A percentile compares a stretch with the other conserved stretches of the same genome.
These are phyloP conservation scores for Drosophila sp. DNA, from an alignment of 1,140 invertebrate genomes.

Conservation along the genomic window DNA sequence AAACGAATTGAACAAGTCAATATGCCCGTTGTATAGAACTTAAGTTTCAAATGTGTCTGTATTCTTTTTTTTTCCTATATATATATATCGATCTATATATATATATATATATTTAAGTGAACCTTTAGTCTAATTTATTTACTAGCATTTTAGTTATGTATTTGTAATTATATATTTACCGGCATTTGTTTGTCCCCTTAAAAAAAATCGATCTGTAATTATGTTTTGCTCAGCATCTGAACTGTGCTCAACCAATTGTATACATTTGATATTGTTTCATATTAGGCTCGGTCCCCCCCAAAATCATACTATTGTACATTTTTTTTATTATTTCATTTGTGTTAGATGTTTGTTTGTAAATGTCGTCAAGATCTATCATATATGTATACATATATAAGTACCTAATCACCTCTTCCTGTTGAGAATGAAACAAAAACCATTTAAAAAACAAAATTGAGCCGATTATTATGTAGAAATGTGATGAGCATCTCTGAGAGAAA, in stretches of 20 bases:
- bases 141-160: slow-evolving; percentile 44
- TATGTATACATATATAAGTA: slow-evolving; percentile 33
- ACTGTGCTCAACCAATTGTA: slow-evolving; percentile 57
- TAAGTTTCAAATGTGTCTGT: slow-evolving; percentile 16
- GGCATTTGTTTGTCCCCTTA: slow-evolving; percentile 26
- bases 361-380: not conserved
- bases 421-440: slow-evolving; percentile 22
- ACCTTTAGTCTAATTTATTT: slow-evolving; percentile 43
- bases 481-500: slow-evolving; percentile 39
- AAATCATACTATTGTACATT: slow-evolving; percentile 56
- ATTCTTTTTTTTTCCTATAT: slow-evolving; percentile 16
- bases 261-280: slow-evolving; percentile 21
- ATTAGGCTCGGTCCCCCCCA: not conserved
- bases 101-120: slow-evolving; percentile 13
- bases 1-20: slow-evolving; percentile 12
- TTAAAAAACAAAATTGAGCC: not conserved
- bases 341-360: slow-evolving; percentile 8
- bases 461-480: slow-evolving; percentile 13
- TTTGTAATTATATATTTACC: slow-evolving; percentile 13
- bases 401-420: slow-evolving; percentile 59
- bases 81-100: slow-evolving; percentile 27
- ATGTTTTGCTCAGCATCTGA: slow-evolving; percentile 40
- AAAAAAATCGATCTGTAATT: slow-evolving; percentile 30
- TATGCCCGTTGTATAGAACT: slow-evolving; percentile 29
- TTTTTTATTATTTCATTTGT: slow-evolving; percentile 39